A percentile compares a stretch with the other conserved stretches of the same genome.
Evolutionary conservation across 2,888 invertebrate species (phyloP).

Genomic region (Ormyrus nitidulus): DNA sequence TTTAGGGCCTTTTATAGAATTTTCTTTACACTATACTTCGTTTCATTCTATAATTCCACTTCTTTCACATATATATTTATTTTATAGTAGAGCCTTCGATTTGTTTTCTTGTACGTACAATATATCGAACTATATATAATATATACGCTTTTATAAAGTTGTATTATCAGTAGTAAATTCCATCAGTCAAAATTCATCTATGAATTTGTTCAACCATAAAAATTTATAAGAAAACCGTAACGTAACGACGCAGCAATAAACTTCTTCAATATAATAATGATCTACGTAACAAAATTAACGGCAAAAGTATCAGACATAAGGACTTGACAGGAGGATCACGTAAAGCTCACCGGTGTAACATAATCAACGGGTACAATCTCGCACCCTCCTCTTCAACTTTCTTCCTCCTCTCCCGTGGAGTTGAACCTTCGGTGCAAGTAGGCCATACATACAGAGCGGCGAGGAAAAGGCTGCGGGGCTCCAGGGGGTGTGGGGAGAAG

Average conservation of each 20-base stretch:
- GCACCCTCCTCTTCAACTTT: neutral
- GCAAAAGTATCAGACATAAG: neutral
- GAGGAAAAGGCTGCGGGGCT: too few relatives aligned
- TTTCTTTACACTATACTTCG: constrained; percentile 30
- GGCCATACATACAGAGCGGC: neutral
- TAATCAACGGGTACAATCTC: constrained; percentile 19
- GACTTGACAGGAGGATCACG: constrained; percentile 3
- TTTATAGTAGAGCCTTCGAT: constrained; percentile 33
- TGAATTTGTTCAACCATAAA: constrained; percentile 30
- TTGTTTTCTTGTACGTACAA: constrained; percentile 15
- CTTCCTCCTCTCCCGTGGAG: neutral
- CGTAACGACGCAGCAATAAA: constrained; percentile 34
- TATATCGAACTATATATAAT: constrained; percentile 49
- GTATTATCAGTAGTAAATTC: constrained; percentile 6
- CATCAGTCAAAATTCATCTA: constrained; percentile 23
- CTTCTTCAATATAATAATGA: neutral
- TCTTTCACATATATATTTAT: constrained; percentile 1
- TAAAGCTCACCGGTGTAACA: constrained; percentile 7
- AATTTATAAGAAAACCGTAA: constrained; percentile 34
- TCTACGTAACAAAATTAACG: constrained; percentile 33
- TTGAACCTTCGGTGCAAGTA: neutral
- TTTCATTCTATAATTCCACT: constrained; percentile 5
- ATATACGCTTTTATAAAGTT: constrained; percentile 40
- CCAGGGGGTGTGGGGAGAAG: neutral
- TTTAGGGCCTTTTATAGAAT: constrained; percentile 23